phyloP scores from a whole-genome alignment of 1,140 invertebrate genomes.

The Charaxes varanes region DNA sequence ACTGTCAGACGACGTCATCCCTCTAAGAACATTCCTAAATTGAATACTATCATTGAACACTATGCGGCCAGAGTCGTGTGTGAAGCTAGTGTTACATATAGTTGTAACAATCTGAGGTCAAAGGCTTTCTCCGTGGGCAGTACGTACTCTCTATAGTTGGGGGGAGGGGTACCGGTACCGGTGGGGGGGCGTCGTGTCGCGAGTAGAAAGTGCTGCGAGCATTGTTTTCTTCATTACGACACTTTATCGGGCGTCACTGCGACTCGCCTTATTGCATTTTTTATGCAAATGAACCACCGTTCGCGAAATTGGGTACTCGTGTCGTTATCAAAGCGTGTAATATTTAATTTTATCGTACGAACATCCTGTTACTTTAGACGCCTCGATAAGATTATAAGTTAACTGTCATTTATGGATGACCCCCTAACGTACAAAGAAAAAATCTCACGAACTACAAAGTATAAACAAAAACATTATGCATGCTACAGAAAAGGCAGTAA shows the following conservation, averaged over 20 bases:
- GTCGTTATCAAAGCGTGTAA: constrained; percentile 10
- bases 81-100: constrained; percentile 39
- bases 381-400: constrained; percentile 1
- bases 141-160: constrained; percentile 29
- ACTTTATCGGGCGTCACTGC: constrained; percentile 57
- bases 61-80: too few species aligned
- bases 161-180: constrained; percentile 22
- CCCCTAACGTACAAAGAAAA: too few species aligned
- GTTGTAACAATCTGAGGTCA: constrained; percentile 46
- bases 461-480: too few species aligned
- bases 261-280: constrained; percentile 52
- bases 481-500: too few species aligned
- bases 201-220: constrained; percentile 56
- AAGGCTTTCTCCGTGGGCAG: constrained; percentile 61
- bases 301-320: constrained; percentile 14
- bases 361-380: constrained; percentile 4
- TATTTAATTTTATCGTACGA: constrained; percentile 9
- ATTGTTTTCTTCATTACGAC: constrained; percentile 69
- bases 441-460: too few species aligned
- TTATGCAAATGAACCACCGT: constrained; percentile 48
- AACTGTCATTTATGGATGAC: too few species aligned
- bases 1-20: too few species aligned
- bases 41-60: too few species aligned
- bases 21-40: too few species aligned
- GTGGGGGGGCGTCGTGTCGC: constrained; percentile 32